These are phyloP conservation scores for Limnodromus scolopaceus DNA, from an alignment of 2,797 vertebrate genomes.

Conservation along the genomic window DNA sequence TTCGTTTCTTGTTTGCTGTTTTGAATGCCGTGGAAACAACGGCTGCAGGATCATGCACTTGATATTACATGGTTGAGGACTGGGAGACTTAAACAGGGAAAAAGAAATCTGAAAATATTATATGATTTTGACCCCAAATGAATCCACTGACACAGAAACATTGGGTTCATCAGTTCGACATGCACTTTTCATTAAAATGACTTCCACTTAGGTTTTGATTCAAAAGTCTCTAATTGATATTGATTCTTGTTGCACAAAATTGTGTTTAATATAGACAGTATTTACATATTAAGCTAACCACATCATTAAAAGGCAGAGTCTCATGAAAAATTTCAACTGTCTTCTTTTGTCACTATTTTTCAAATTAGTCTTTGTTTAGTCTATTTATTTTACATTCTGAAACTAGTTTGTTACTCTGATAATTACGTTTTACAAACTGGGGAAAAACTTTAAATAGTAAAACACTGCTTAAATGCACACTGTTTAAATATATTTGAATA, in stretches of 20 bases:
- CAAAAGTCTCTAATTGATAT: conserved; percentile 26
- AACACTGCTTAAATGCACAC: background rate
- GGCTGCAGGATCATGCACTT: background rate
- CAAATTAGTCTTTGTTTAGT: background rate
- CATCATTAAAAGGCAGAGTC: background rate
- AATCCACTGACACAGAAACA: conserved; percentile 46
- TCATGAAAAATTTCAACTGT: background rate
- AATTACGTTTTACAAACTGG: background rate
- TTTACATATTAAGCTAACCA: conserved; percentile 5
- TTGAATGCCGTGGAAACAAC: conserved; percentile 35
- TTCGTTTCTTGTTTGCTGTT: conserved; percentile 43
- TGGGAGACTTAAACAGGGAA: background rate
- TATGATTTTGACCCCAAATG: conserved; percentile 27
- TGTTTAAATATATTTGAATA: background rate
- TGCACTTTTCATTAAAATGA: conserved; percentile 58
- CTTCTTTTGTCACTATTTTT: fast-evolving
- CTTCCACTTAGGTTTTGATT: conserved; percentile 4
- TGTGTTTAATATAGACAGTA: conserved; percentile 3
- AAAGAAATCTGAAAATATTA: conserved; percentile 31
- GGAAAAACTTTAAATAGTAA: background rate
- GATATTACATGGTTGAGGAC: background rate
- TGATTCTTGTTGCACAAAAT: conserved; percentile 28
- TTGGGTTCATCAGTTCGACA: conserved; percentile 29
- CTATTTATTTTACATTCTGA: background rate
- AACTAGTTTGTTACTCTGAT: background rate